A percentile compares a stretch with the other conserved stretches of the same genome.
Conservation (phyloP, 2,888 invertebrate genomes). For the Mesorhabditis sp. region DNA sequence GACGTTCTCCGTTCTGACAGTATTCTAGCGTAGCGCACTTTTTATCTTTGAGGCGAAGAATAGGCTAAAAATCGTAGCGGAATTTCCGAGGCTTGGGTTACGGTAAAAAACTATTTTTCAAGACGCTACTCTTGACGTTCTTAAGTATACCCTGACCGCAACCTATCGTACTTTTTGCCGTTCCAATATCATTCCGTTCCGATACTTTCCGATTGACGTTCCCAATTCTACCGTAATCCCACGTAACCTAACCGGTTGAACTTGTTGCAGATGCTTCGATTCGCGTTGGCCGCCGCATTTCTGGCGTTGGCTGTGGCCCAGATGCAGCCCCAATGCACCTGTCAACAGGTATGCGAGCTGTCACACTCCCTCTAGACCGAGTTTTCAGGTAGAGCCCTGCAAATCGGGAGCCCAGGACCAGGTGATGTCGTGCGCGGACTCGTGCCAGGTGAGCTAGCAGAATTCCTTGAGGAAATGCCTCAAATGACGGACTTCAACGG, state of each 20-base stretch:
- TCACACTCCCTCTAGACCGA: not conserved
- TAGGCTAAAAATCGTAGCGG: too few relatives aligned
- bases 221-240: not conserved
- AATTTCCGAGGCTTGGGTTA: too few relatives aligned
- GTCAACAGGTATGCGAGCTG: conserved; percentile 34
- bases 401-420: conserved; percentile 20
- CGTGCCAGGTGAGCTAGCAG: conserved; percentile 34
- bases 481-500: too few relatives aligned
- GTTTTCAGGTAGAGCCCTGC: conserved; percentile 21
- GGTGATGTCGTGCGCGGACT: conserved; percentile 48
- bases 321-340: conserved; percentile 48
- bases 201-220: too few relatives aligned
- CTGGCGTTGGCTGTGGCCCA: conserved; percentile 20
- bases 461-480: not conserved
- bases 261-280: not conserved
- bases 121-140: too few relatives aligned
- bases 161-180: too few relatives aligned
- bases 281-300: not conserved
- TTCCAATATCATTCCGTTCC: too few relatives aligned
- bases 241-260: not conserved
- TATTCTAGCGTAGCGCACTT: too few relatives aligned
- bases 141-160: too few relatives aligned
- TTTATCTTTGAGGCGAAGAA: too few relatives aligned
- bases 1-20: too few relatives aligned
- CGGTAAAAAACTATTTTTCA: too few relatives aligned